Percentiles rank a stretch among this genome's conserved stretches.
Conservation (phyloP, 1,140 invertebrate species). For the Brachionus plicatilis region DNA sequence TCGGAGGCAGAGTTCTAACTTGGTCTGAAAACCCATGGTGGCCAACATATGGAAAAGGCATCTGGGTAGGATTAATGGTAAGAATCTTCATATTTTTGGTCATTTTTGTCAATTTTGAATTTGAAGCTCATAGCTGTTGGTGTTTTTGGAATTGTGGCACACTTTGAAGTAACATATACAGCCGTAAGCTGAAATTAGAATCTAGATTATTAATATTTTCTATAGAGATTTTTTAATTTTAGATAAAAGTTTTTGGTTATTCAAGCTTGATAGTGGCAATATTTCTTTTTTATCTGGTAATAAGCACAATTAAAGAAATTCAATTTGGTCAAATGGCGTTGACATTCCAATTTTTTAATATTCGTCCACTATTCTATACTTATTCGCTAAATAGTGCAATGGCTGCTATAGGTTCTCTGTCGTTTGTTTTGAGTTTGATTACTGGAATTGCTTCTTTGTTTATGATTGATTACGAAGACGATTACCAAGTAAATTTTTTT, state of each 20-base stretch:
- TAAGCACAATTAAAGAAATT: slow-evolving; percentile 27
- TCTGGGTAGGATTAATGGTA: slow-evolving; percentile 23
- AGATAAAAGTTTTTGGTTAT: slow-evolving; percentile 26
- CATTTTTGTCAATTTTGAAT: neutral
- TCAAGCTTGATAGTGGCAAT: neutral
- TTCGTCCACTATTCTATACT: neutral
- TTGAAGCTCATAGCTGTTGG: neutral
- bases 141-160: neutral
- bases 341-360: neutral
- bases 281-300: slow-evolving; percentile 16
- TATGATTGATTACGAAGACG: neutral
- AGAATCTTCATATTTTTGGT: neutral
- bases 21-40: slow-evolving; percentile 24
- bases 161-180: slow-evolving; percentile 1
- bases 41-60: slow-evolving; percentile 21
- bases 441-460: neutral
- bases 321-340: slow-evolving; percentile 12
- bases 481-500: neutral
- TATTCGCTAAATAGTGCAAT: neutral
- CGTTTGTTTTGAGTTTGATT: neutral
- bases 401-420: neutral
- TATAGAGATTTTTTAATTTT: neutral
- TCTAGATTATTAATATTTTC: neutral
- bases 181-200: neutral
- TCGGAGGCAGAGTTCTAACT: neutral